Conservation (phyloP, 2,797 vertebrate genomes). For the Aotus griseimembra region DNA sequence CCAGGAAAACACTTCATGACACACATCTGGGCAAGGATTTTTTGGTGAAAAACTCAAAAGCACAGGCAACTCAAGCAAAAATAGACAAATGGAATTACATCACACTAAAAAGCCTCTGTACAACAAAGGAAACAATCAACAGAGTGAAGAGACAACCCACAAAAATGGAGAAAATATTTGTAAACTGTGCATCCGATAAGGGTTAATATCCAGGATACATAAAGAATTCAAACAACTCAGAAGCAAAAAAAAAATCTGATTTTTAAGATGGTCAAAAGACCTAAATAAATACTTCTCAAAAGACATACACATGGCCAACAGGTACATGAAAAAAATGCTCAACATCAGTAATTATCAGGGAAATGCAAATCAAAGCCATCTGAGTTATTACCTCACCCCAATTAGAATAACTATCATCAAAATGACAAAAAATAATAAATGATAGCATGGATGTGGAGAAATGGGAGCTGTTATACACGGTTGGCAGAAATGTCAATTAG, state of each 20-base stretch:
- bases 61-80: not conserved
- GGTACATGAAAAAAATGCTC: not conserved
- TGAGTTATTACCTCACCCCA: not conserved
- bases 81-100: not conserved
- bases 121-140: not conserved
- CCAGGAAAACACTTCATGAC: not conserved
- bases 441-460: not conserved
- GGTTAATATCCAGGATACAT: not conserved
- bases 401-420: not conserved
- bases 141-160: not conserved
- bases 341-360: not conserved
- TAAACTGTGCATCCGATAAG: not conserved
- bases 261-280: not conserved
- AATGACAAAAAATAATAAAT: not conserved
- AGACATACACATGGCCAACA: not conserved
- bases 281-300: not conserved
- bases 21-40: not conserved
- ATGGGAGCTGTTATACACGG: not conserved
- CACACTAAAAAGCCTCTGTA: not conserved
- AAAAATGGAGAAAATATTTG: not conserved
- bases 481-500: not conserved
- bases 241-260: not conserved
- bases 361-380: not conserved
- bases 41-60: not conserved
- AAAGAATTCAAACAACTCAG: not conserved